Base-by-base conservation (phyloP, 2,797 vertebrate species). In the Semotilus atromaculatus region DNA sequence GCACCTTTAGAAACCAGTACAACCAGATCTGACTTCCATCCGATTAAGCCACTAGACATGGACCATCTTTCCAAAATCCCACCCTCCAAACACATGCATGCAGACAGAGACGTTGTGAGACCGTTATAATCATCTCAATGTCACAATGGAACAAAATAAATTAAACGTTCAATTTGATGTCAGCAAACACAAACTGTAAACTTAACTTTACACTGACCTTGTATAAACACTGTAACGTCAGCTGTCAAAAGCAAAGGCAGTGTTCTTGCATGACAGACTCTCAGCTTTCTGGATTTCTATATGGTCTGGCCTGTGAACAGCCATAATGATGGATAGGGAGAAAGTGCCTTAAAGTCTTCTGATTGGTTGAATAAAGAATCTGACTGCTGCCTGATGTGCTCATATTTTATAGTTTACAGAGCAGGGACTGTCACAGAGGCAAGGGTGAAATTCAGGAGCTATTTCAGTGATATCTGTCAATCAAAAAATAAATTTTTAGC, bases 301-400 rank as follows among this genome's bases (percentile, higher is more conserved):
- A 68, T 36, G 78, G 78, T 51, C 31, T 66, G 29, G 7, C 7
- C 45, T 38, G 45, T 53, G n/a, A 53, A 80, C 45, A 68, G 23
- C 26, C 21, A 38, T 36, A 36, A 34, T 81, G 45, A 36, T 4
- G 51, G 23, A 81, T 21, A 67, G 21, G 29, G 76, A 34, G 26
- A 64, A 51, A n/a, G 23, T 7, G 4, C 23, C 14, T 64, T 64
- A 64, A 31, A 64, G 14, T 18, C 14, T 68, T 16, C 31, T 78
- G 38, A 78, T 45, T 79, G 26, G 60, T 18, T 79, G 7, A 64
- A 31, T 26, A 79, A 48, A 78, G 58, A 78, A 31, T 43, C 76
- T 64, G 58, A 64, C 58, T 23, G 58, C 76, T 64, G 11, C 21
- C 13, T 36, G 60, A 64, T 64, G 48, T 75, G 21, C 36, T 64